Conservation (phyloP, 1,140 invertebrate genomes). For the Drosophila persimilis region DNA sequence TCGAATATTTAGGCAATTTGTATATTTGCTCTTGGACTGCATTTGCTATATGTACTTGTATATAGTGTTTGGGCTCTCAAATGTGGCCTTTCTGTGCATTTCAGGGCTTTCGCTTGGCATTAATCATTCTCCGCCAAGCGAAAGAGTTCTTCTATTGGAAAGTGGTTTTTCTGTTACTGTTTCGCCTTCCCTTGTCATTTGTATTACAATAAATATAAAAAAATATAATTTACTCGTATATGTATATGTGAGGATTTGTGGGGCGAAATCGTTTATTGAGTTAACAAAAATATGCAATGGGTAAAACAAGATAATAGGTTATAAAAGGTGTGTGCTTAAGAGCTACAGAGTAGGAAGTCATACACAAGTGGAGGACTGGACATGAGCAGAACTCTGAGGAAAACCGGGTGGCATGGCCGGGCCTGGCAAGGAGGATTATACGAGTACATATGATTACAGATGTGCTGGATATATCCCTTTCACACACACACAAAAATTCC, state of each 20-base stretch:
- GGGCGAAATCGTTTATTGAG: slow-evolving; percentile 43
- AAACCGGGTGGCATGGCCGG: slow-evolving; percentile 6
- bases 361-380: slow-evolving; percentile 44
- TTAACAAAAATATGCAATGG: slow-evolving; percentile 43
- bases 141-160: slow-evolving; percentile 20
- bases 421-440: slow-evolving; percentile 19
- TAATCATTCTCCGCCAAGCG: slow-evolving; percentile 21
- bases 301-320: slow-evolving; percentile 44
- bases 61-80: slow-evolving; percentile 9
- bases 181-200: slow-evolving; percentile 13
- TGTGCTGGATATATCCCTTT: slow-evolving; percentile 17
- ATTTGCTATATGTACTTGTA: slow-evolving; percentile 2
- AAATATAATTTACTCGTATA: slow-evolving; percentile 45
- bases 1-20: slow-evolving; percentile 50
- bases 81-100: slow-evolving; percentile 17
- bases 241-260: slow-evolving; percentile 47
- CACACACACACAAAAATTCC: slow-evolving; percentile 20
- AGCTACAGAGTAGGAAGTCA: slow-evolving; percentile 55
- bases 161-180: slow-evolving; percentile 10
- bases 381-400: slow-evolving; percentile 22
- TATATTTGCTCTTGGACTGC: slow-evolving; percentile 41
- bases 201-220: slow-evolving; percentile 72
- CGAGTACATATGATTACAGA: slow-evolving; percentile 2
- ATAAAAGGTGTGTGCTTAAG: slow-evolving; percentile 43
- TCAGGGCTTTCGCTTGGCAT: slow-evolving; percentile 10